These are phyloP conservation scores for Drosophila ambigua DNA, from an alignment of 1,140 invertebrate genomes.

Conservation along the genomic window DNA sequence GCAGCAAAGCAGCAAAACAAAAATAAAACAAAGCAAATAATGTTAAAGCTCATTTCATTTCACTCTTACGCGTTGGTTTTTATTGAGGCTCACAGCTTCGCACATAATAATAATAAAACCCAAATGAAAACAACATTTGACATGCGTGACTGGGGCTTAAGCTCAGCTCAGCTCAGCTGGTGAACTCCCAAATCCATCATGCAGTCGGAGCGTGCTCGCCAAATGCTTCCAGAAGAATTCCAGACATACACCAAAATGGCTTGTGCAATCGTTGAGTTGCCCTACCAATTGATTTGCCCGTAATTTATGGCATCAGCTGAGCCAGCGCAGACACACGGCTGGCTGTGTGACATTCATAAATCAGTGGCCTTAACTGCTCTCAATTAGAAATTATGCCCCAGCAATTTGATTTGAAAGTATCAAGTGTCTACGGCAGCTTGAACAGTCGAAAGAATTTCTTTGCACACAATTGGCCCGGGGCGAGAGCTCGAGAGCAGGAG, in stretches of 20 bases:
- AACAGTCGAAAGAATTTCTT: background rate
- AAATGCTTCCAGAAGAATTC: constrained; percentile 23
- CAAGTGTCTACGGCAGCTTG: background rate
- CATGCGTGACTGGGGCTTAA: constrained; percentile 52
- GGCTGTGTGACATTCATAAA: constrained; percentile 33
- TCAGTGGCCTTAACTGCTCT: constrained; percentile 57
- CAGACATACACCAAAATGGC: background rate
- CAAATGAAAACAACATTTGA: constrained; percentile 40
- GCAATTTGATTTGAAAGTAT: background rate
- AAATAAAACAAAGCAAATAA: too few species aligned
- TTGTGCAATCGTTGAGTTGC: constrained; percentile 45
- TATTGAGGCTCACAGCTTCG: constrained; percentile 31
- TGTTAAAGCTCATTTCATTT: constrained; percentile 32
- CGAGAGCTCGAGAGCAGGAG: background rate
- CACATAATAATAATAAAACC: constrained; percentile 67
- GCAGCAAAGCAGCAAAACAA: too few species aligned
- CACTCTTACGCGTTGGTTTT: constrained; percentile 34
- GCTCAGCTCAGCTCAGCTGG: constrained; percentile 14
- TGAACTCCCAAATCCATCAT: constrained; percentile 12
- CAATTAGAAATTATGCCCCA: constrained; percentile 57
- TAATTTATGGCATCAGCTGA: constrained; percentile 34
- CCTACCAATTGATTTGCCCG: constrained; percentile 51
- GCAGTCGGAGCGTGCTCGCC: constrained; percentile 22
- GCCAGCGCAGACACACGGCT: constrained; percentile 1
- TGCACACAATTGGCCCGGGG: constrained; percentile 38